Evolutionary conservation across 1,140 invertebrate genomes (phyloP), one percentile per base, ranked within the genome.

Genomic region (Leptinotarsa defecta): DNA sequence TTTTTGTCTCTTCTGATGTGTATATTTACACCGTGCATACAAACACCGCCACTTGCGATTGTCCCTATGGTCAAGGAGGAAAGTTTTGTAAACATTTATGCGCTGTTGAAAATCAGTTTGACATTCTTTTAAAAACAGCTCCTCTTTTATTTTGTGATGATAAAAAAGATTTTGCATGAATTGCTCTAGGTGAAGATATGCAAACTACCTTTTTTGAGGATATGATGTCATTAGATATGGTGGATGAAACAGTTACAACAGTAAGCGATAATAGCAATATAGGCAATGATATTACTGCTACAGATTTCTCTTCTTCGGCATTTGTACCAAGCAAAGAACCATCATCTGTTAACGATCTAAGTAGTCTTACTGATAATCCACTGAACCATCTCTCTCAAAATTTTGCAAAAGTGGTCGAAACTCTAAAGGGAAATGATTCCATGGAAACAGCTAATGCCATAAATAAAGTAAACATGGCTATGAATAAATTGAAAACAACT

Each of bases 21-120:
- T 20, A 76, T 43, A 17, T 34, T 43, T 61, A 76, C 19, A 67
- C 57, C 20, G 24, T 76, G 49, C 57, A 76, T 17, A 67, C 62
- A 64, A 70, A 62, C 57, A 76, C 27, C 43, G 49, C 24, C 19
- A 74, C 48, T 67, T 76, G 75, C 71, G 74, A 76, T 76, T 76
- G 71, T 57, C 48, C 22, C 22, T 48, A 24, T 69, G 71, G 71
- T 49, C 19, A 17, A 72, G 74, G 74, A 15, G 74, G 48, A 71
- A 52, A 24, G n/a, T 76, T 65, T 63, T 74, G 75, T 68, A 74
- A 76, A 49, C 65, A 74, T 76, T 65, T 74, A 20, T 76, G 64
- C 63, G 49, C 67, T 11, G 72, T 76, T 11, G 64, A 74, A 62
- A 19, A 49, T 62, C 67, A 76, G n/a, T 43, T 61, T 68, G 75